A percentile compares a stretch with the other conserved stretches of the same genome.
phyloP scores from a whole-genome alignment of 2,113 vertebrate genomes.

The Pleuronectes platessa region DNA sequence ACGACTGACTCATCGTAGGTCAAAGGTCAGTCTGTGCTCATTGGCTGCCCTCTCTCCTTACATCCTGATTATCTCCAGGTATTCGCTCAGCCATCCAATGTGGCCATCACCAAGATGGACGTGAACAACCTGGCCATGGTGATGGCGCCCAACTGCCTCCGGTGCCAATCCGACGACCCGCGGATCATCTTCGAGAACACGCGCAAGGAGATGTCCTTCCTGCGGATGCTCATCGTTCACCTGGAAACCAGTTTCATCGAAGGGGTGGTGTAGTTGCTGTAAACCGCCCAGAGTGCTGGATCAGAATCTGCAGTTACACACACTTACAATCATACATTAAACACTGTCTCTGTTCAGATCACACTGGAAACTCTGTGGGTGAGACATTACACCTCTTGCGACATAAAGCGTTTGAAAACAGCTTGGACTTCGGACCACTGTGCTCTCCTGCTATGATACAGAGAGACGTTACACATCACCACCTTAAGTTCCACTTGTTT shows the following conservation, averaged over 20 bases:
- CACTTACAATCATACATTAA: constrained; percentile 45
- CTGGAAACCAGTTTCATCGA: constrained; percentile 89
- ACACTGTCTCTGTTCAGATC: constrained; percentile 60
- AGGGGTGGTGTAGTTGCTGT: constrained; percentile 82
- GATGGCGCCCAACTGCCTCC: constrained; percentile 93
- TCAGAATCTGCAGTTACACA: neutral
- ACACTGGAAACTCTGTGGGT: constrained; percentile 67
- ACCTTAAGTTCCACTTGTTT: constrained; percentile 30
- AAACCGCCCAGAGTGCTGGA: neutral
- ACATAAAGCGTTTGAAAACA: constrained; percentile 25
- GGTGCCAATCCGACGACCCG: constrained; percentile 91
- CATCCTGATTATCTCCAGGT: constrained; percentile 76
- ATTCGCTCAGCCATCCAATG: constrained; percentile 90
- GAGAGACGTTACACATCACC: constrained; percentile 10
- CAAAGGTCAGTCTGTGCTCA: constrained; percentile 22
- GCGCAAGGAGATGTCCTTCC: constrained; percentile 92
- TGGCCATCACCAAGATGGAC: constrained; percentile 93
- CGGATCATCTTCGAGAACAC: constrained; percentile 93
- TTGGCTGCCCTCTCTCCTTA: neutral
- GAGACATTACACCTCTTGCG: constrained; percentile 30
- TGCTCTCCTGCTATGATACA: constrained; percentile 18
- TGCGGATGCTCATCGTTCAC: constrained; percentile 92
- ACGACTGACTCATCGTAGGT: neutral
- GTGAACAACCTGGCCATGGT: constrained; percentile 96
- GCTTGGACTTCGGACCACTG: constrained; percentile 24